Conservation (phyloP, 2,888 invertebrate genomes). For the Trachelus stipa region DNA sequence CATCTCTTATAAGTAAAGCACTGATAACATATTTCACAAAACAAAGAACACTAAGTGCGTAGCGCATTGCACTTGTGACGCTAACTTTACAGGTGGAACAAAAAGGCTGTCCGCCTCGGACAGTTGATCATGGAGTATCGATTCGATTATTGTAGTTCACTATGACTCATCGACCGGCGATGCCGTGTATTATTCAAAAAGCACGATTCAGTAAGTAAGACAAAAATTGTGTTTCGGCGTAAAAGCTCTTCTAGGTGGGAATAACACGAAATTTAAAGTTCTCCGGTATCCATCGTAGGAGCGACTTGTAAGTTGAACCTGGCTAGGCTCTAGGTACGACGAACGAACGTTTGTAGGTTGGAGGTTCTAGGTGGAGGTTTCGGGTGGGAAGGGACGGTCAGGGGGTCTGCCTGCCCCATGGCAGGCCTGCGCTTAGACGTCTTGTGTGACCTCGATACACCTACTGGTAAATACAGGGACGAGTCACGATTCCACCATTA, state of each 20-base stretch:
- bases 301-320: slow-evolving; percentile 3
- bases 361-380: slow-evolving; percentile 5
- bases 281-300: neutral
- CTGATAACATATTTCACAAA: neutral
- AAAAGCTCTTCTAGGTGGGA: neutral
- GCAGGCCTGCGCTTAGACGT: slow-evolving; percentile 47
- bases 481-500: neutral
- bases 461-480: slow-evolving; percentile 33
- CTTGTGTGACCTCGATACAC: slow-evolving; percentile 47
- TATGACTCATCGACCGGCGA: slow-evolving; percentile 6
- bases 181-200: neutral
- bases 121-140: slow-evolving; percentile 29
- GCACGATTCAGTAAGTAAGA: neutral
- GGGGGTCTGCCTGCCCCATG: slow-evolving; percentile 28
- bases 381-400: slow-evolving; percentile 29
- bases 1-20: neutral
- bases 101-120: slow-evolving; percentile 14
- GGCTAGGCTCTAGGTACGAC: slow-evolving; percentile 2
- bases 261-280: neutral
- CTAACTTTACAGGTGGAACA: neutral
- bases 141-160: slow-evolving; percentile 13
- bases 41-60: neutral
- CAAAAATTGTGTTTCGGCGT: neutral
- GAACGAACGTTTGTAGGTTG: slow-evolving; percentile 9
- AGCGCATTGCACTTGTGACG: neutral